These are phyloP conservation scores for Myrmecobius fasciatus DNA, from an alignment of 2,113 vertebrate species.

Conservation along the genomic window DNA sequence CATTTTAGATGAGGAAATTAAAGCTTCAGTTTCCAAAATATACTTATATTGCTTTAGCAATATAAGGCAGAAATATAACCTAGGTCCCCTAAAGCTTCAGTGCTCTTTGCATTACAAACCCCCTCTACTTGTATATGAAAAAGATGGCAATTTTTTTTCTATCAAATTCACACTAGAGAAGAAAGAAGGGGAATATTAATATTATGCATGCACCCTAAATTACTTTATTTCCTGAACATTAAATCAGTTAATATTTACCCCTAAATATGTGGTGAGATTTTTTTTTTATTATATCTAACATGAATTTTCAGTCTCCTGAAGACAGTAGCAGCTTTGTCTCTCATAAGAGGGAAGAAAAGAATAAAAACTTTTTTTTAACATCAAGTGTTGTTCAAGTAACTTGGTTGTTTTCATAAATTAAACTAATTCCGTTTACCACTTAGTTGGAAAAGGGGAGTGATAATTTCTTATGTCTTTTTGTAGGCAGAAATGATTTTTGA, in stretches of 20 bases:
- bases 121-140: not conserved
- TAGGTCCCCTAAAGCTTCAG: not conserved
- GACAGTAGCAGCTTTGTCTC: not conserved
- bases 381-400: not conserved
- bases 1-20: not conserved
- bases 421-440: not conserved
- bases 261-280: not conserved
- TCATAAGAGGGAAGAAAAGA: not conserved
- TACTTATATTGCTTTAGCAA: too few species aligned
- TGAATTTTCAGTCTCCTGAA: not conserved
- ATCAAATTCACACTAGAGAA: not conserved
- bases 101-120: not conserved
- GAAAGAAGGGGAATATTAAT: not conserved
- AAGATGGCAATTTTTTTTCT: not conserved
- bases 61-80: not conserved
- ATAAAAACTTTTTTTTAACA: not conserved
- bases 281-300: not conserved
- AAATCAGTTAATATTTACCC: not conserved
- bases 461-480: not conserved
- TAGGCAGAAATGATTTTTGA: conserved; percentile 78
- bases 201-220: not conserved
- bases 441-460: conserved; percentile 22
- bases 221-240: not conserved
- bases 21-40: not conserved
- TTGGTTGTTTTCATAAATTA: not conserved